Conservation (phyloP, 2,113 vertebrate genomes). For the Trogon melanurus region DNA sequence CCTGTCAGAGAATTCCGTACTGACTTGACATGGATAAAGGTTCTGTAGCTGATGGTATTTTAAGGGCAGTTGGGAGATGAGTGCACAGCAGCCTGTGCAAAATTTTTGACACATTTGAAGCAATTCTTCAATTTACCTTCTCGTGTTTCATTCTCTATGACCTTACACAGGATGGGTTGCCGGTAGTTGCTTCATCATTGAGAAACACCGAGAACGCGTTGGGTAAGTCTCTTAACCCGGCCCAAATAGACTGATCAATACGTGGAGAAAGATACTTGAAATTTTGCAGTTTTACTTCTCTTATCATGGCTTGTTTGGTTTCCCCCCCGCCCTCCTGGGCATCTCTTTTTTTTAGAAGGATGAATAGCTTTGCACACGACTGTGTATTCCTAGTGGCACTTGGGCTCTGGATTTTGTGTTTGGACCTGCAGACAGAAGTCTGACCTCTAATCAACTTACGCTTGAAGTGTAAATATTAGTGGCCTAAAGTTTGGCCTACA, state of each 20-base stretch:
- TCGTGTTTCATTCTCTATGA: not conserved
- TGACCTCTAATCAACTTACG: not conserved
- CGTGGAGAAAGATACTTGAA: not conserved
- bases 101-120: not conserved
- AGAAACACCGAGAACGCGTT: not conserved
- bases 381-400: not conserved
- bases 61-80: not conserved
- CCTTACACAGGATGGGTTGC: conserved; percentile 45
- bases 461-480: not conserved
- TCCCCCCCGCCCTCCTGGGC: not conserved
- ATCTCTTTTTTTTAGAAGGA: not conserved
- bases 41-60: not conserved
- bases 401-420: not conserved
- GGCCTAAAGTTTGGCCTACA: not conserved
- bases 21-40: not conserved
- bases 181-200: not conserved
- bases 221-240: conserved; percentile 12
- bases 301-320: not conserved
- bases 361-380: not conserved
- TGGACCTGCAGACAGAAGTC: not conserved
- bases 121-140: not conserved
- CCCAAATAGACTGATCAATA: not conserved
- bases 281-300: not conserved
- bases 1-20: not conserved
- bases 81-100: not conserved